Evolutionary conservation across 2,113 vertebrate genomes (phyloP), one percentile per base, ranked within the genome.

Genomic region (Todiramphus saurophagus): DNA sequence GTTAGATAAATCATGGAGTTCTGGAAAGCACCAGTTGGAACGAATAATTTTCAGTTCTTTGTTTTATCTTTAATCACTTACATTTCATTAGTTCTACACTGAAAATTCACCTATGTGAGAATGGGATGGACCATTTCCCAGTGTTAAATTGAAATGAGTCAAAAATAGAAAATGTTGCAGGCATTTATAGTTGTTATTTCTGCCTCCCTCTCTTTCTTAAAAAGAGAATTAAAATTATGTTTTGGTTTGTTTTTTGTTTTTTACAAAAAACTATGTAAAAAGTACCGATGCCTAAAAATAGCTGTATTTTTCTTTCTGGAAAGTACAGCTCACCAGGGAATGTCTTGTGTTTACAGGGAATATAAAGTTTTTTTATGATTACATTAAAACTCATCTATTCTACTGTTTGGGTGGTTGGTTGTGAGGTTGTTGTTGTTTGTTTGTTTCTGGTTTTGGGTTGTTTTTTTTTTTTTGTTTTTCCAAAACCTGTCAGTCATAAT

Each of bases 61-160:
- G 91, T 94, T 96, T 97, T 87, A 53, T 85, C 70, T 94, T 87
- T 81, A 87, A 85, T 91, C 59, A 70, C 51, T 91, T 95, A 84
- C 37, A 48, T 87, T 96, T 95, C 66, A 96, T 88, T 95, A 95
- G 31, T 78, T 93, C 80, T 51, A 97, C 86, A 93, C 62, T 93
- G 82, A 92, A 96, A 96, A 87, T 86, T 94, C 62, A 46, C n/a
- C 82, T 93, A 14, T 41, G 73, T 28, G 35, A 76, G 25, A 92
- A 66, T 5, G 5, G 8, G 25, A 83, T 28, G 16, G 85, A 50
- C 3, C 1, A 28, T 53, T 69, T 90, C 39, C 30, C 31, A 46
- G 30, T 77, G 33, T 86, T 74, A 77, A 77, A 67, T 20, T 24
- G 21, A 66, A 85, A 64, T 25, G 68, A 58, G 5, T 41, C 6